These are phyloP conservation scores for Germaria angustata DNA, from an alignment of 2,888 invertebrate genomes.

Conservation along the genomic window DNA sequence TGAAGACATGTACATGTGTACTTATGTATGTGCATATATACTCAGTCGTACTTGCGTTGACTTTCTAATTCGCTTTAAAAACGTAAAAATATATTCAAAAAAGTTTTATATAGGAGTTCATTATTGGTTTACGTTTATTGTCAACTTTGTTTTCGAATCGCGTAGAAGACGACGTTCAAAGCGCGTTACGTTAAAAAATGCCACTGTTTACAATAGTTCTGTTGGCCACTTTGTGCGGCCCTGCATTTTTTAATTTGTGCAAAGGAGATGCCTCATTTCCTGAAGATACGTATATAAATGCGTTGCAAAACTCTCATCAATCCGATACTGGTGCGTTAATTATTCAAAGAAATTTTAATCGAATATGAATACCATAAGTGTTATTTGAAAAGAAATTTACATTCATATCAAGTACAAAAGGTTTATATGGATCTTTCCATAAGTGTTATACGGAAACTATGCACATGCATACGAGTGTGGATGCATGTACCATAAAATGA, in stretches of 20 bases:
- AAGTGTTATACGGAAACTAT: no score
- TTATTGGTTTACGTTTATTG: slow-evolving; percentile 41
- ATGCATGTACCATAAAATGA: no score
- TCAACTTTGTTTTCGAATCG: slow-evolving; percentile 52
- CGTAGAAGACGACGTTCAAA: slow-evolving; percentile 32
- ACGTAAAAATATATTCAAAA: slow-evolving; percentile 18
- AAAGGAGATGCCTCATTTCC: slow-evolving; percentile 59
- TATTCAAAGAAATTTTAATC: neutral
- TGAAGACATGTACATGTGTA: neutral
- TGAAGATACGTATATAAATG: slow-evolving; percentile 76
- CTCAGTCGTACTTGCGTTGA: slow-evolving; percentile 3
- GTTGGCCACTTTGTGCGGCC: slow-evolving; percentile 11
- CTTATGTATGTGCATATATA: neutral
- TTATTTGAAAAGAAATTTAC: neutral
- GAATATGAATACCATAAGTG: neutral
- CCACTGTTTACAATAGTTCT: slow-evolving; percentile 12
- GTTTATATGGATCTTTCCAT: neutral
- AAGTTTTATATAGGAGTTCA: slow-evolving; percentile 58
- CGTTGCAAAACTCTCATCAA: slow-evolving; percentile 74
- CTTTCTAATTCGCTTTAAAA: slow-evolving; percentile 33
- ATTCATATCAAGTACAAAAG: neutral
- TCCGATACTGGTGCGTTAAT: slow-evolving; percentile 70
- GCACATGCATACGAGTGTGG: no score
- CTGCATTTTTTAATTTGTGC: neutral
- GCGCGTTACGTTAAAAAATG: slow-evolving; percentile 42